phyloP scores from a whole-genome alignment of 2,888 invertebrate genomes.

The Parasteatoda lunata region DNA sequence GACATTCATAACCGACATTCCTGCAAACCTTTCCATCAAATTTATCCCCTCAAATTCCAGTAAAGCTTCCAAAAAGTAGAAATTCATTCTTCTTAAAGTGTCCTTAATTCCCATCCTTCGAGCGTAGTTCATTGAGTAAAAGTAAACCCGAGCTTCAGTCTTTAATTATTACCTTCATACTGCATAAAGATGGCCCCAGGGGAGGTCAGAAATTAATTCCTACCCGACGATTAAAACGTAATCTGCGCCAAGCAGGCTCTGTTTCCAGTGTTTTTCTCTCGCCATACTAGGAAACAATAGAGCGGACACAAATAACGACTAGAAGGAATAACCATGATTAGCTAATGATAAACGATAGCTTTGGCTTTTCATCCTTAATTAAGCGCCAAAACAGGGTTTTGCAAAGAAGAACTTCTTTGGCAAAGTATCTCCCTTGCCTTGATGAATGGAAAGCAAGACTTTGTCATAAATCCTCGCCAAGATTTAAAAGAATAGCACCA shows the following conservation, averaged over 20 bases:
- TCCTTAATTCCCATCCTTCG: not conserved
- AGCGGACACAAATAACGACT: constrained; percentile 57
- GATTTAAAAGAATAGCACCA: constrained; percentile 64
- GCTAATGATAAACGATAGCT: constrained; percentile 68
- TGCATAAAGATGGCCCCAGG: constrained; percentile 3
- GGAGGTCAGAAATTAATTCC: constrained; percentile 64
- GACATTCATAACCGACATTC: not conserved
- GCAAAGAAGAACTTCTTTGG: constrained; percentile 44
- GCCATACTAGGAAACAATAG: constrained; percentile 42
- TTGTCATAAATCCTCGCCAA: constrained; percentile 63
- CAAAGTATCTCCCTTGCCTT: constrained; percentile 16
- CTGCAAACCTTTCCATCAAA: not conserved
- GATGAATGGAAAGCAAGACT: constrained; percentile 61
- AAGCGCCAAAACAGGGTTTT: constrained; percentile 37
- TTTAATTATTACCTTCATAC: constrained; percentile 50
- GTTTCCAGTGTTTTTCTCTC: constrained; percentile 39
- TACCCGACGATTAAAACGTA: constrained; percentile 63
- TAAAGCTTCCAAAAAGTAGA: not conserved
- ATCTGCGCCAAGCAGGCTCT: constrained; percentile 56
- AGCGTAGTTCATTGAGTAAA: too few relatives aligned
- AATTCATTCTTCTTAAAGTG: not conserved
- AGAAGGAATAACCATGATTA: constrained; percentile 58
- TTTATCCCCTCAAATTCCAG: not conserved
- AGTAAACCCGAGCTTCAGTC: not conserved
- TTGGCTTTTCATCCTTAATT: constrained; percentile 66